Evolutionary conservation across 2,888 invertebrate species (phyloP), one percentile per base, ranked within the genome.

Genomic region (Spilosoma lubricipeda): DNA sequence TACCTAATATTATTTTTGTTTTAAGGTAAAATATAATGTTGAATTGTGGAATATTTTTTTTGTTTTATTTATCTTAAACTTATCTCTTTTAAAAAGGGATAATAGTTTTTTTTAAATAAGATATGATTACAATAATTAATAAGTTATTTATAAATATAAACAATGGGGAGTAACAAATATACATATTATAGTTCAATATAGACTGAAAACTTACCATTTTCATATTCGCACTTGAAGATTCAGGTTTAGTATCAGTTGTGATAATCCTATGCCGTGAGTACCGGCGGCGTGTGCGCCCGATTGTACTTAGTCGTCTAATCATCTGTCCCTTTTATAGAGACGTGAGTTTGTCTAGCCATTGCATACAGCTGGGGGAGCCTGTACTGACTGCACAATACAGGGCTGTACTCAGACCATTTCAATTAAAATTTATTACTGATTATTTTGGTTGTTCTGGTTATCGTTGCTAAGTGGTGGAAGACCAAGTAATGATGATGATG

Each of bases 311-410:
- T 86, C 85, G 85, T 89, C 91, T 95, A 94, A 95, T 95, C 93
- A 94, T 89, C 92, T 90, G 94, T 94, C 94, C 95, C 95, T 95
- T 95, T 92, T 95, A 95, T 95, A 95, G 94, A 95, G 92, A 93
- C 93, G 93, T 91, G 87, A 91, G 89, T 95, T 95, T 94, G 94
- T 94, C 94, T 95, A 94, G 92, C 89, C 90, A 91, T 90, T 93
- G 93, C 93, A 92, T 89, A 89, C 89, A 88, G 91, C 90, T 89
- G 93, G 93, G 94, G 95, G 94, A 93, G 92, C 84, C 87, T 93
- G 92, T 91, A 93, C 85, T 88, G 85, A 88, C 89, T 93, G 91
- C 90, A 91, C 87, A 82, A 79, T 76, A 80, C 95, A 94, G 95
- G 88, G 92, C 83, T 90, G 94, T 69, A 94, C 82, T 92, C 77